Percentiles rank a stretch among this genome's conserved stretches.
Evolutionary conservation across 2,797 vertebrate species (phyloP).

Genomic region (Nannoperca obscura): DNA sequence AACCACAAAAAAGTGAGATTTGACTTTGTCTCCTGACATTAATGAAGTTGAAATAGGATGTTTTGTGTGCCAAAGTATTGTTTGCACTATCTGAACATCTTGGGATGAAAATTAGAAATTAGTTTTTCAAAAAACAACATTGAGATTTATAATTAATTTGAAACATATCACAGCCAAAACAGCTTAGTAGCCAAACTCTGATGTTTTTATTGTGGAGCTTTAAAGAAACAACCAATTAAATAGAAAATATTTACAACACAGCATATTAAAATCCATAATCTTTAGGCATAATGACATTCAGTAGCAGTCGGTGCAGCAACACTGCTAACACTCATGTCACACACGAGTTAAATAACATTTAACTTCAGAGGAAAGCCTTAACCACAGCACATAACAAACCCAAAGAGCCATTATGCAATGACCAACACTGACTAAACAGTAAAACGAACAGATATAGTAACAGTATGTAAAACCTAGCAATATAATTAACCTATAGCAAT

Average conservation of each 20-base stretch:
- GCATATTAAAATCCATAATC: slow-evolving; percentile 18
- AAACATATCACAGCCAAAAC: not conserved
- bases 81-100: not conserved
- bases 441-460: not conserved
- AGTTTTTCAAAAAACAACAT: not conserved
- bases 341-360: not conserved
- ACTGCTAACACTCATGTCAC: not conserved
- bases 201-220: not conserved
- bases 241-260: not conserved
- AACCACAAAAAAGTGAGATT: slow-evolving; percentile 32
- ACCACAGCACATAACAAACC: not conserved
- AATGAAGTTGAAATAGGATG: not conserved
- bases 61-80: not conserved
- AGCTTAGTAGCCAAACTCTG: not conserved
- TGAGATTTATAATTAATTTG: slow-evolving; percentile 1
- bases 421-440: not conserved
- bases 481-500: not conserved
- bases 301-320: not conserved
- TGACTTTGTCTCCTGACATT: not conserved
- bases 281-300: not conserved
- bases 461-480: not conserved
- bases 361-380: slow-evolving; percentile 21
- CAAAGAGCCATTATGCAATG: not conserved
- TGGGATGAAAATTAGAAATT: not conserved
- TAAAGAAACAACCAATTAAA: not conserved